These are phyloP conservation scores for Macrobrachium rosenbergii DNA, from an alignment of 1,140 invertebrate species.

Conservation along the genomic window DNA sequence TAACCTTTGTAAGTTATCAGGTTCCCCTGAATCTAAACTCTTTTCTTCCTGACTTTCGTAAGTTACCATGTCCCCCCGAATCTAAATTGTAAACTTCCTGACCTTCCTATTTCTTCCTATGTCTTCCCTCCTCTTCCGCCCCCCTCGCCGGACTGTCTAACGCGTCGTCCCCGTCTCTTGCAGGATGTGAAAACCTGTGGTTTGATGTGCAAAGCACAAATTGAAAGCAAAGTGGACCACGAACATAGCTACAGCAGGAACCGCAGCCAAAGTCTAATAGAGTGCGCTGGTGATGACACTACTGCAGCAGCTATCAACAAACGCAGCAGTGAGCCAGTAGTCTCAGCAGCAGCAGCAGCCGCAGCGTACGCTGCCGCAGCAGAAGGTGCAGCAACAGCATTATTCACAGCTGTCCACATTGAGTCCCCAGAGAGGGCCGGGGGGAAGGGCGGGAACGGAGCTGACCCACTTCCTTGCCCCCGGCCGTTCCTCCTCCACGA, in stretches of 20 bases:
- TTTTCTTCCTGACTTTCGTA: too few species aligned
- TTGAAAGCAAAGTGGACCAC: constrained; percentile 53
- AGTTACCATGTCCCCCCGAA: too few species aligned
- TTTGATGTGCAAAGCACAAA: constrained; percentile 63
- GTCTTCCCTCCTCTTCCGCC: too few species aligned
- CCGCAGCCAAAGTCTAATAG: constrained; percentile 36
- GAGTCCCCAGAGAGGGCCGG: constrained; percentile 45
- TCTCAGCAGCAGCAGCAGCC: neutral
- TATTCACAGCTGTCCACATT: constrained; percentile 4
- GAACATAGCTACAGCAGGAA: constrained; percentile 36
- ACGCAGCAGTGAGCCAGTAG: constrained; percentile 4
- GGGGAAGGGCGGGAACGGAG: constrained; percentile 47
- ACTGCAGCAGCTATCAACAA: neutral
- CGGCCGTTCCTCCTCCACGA: constrained; percentile 29
- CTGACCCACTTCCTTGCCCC: constrained; percentile 43
- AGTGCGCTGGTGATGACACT: constrained; percentile 23
- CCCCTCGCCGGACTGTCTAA: too few species aligned
- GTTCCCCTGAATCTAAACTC: too few species aligned
- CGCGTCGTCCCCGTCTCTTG: neutral
- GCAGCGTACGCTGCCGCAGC: too few species aligned
- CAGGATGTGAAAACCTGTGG: constrained; percentile 60
- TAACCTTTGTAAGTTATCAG: too few species aligned
- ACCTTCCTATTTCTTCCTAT: neutral
- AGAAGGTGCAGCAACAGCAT: too few species aligned
- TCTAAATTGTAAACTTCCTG: too few species aligned